A percentile compares a stretch with the other conserved stretches of the same genome.
phyloP scores from a whole-genome alignment of 2,113 vertebrate species.

The Lucifuga dentata region DNA sequence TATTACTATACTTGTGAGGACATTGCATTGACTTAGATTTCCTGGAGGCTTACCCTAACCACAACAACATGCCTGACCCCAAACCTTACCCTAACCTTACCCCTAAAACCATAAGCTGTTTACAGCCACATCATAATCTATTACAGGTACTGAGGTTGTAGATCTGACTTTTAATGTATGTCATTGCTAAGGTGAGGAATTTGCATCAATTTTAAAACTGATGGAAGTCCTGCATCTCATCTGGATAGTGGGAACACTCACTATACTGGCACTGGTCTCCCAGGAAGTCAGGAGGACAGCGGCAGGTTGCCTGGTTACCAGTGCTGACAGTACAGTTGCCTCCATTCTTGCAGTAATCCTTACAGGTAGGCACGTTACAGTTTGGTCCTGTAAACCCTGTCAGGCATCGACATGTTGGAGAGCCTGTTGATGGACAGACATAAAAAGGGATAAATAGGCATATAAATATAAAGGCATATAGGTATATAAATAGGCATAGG shows the following conservation, averaged over 20 bases:
- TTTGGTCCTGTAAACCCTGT: constrained; percentile 92
- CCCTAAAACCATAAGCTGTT: no score
- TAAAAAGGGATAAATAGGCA: background rate
- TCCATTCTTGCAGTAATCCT: constrained; percentile 89
- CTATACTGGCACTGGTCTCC: constrained; percentile 96
- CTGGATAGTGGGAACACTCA: constrained; percentile 78
- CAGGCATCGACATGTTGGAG: constrained; percentile 94
- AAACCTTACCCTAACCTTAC: no score
- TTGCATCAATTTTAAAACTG: background rate
- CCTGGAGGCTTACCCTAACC: no score
- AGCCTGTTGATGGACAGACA: constrained; percentile 79
- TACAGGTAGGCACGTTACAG: constrained; percentile 91
- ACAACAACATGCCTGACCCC: no score
- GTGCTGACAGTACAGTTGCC: constrained; percentile 92
- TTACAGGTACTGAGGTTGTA: no score
- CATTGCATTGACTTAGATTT: no score
- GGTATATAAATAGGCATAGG: no score
- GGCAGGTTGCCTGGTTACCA: constrained; percentile 95
- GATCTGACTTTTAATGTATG: no score
- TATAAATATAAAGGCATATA: no score
- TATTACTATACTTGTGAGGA: no score
- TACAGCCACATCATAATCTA: no score
- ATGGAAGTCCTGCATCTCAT: background rate
- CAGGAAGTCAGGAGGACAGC: constrained; percentile 85
- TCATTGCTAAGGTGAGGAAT: background rate